Percentiles rank a stretch among this genome's conserved stretches.
These are phyloP conservation scores for Pelecanoides urinatrix DNA, from an alignment of 2,113 vertebrate genomes.

Conservation along the genomic window DNA sequence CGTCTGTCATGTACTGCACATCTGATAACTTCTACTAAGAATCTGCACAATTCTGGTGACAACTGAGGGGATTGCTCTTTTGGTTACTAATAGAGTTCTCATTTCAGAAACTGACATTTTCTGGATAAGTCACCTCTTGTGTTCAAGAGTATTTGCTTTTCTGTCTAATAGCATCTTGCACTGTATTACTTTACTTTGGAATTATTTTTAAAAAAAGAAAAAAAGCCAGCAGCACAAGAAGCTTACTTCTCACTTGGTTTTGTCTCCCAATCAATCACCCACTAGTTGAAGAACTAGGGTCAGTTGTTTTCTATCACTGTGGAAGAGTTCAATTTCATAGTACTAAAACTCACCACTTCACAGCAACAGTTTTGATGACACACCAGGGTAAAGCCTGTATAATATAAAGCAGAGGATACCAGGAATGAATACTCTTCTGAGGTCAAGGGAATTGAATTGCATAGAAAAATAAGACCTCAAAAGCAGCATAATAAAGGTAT, in stretches of 20 bases:
- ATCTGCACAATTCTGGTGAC: neutral
- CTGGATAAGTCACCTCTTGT: neutral
- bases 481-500: slow-evolving; percentile 31
- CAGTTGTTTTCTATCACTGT: neutral
- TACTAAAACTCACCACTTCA: slow-evolving; percentile 36
- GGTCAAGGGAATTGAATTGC: slow-evolving; percentile 47
- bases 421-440: slow-evolving; percentile 21
- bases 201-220: neutral
- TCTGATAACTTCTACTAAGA: neutral
- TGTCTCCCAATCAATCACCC: neutral
- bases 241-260: neutral
- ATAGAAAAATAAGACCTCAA: slow-evolving; percentile 53
- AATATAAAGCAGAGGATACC: slow-evolving; percentile 30
- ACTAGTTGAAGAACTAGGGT: slow-evolving; percentile 8
- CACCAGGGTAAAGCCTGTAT: slow-evolving; percentile 11
- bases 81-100: neutral
- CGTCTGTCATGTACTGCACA: neutral
- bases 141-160: neutral
- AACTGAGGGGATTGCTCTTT: neutral
- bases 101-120: neutral
- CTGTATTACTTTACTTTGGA: neutral
- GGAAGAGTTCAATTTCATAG: slow-evolving; percentile 26
- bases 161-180: neutral
- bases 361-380: slow-evolving; percentile 33
- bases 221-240: neutral